Evolutionary conservation across 2,888 invertebrate genomes (phyloP).

Genomic region (Nasonovia ribisnigri): DNA sequence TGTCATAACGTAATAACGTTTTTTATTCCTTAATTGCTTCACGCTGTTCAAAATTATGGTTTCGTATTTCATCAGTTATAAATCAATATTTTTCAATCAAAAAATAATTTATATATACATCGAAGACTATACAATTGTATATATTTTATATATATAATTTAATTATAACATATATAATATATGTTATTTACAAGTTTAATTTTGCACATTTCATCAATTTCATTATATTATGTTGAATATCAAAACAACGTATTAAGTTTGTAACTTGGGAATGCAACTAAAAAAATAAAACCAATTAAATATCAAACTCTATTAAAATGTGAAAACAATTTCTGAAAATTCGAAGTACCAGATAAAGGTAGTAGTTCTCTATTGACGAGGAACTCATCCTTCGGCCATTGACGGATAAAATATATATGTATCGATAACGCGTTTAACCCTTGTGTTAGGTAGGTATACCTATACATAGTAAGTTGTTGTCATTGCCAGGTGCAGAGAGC

Average conservation of each 20-base stretch:
- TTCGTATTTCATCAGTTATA: neutral
- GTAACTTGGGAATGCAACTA: neutral
- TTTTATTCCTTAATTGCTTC: neutral
- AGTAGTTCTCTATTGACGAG: neutral
- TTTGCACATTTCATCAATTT: neutral
- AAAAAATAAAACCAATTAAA: neutral
- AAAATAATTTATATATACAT: neutral
- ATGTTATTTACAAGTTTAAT: neutral
- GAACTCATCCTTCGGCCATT: neutral
- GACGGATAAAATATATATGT: neutral
- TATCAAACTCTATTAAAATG: neutral
- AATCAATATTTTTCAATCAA: conserved; percentile 13
- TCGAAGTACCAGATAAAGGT: too few species aligned
- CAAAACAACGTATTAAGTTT: neutral
- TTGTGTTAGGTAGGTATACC: too few species aligned
- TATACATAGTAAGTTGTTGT: neutral
- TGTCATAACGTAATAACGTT: neutral
- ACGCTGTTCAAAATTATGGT: neutral
- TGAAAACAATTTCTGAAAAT: neutral
- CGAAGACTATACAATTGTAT: neutral
- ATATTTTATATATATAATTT: neutral
- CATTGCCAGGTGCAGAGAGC: neutral
- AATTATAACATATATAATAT: neutral
- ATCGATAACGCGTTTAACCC: neutral
- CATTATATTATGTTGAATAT: neutral